Conservation (phyloP, 1,140 invertebrate species). For the Drepana arcuata region DNA sequence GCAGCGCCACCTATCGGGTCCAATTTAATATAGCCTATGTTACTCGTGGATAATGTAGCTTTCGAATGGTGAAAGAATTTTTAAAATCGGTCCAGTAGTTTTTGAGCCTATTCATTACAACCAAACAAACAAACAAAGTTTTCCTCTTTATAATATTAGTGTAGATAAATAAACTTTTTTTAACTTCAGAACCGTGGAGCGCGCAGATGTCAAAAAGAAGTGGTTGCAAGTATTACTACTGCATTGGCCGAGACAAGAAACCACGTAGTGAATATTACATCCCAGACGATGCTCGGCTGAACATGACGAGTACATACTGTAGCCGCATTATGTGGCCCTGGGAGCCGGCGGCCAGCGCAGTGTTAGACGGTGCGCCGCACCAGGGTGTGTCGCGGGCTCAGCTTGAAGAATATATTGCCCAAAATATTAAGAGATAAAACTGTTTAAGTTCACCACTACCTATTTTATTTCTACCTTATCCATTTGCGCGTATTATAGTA, state of each 20-base stretch:
- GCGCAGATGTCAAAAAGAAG: slow-evolving; percentile 45
- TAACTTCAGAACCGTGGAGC: slow-evolving; percentile 58
- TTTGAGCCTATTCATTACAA: too few relatives aligned
- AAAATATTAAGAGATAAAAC: background rate
- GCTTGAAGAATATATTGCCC: slow-evolving; percentile 35
- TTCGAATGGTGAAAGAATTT: too few relatives aligned
- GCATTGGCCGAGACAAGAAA: slow-evolving; percentile 28
- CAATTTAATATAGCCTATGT: too few relatives aligned
- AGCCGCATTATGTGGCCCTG: slow-evolving; percentile 44
- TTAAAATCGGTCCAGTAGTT: too few relatives aligned
- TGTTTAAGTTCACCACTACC: too few relatives aligned
- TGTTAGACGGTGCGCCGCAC: slow-evolving; percentile 34
- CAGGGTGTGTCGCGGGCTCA: slow-evolving; percentile 24
- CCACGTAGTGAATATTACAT: slow-evolving; percentile 35
- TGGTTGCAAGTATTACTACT: slow-evolving; percentile 45
- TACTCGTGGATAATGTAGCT: too few relatives aligned
- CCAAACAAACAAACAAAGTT: too few relatives aligned
- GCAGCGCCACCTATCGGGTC: too few relatives aligned
- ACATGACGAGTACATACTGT: slow-evolving; percentile 33
- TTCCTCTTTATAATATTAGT: too few relatives aligned
- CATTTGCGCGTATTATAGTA: too few relatives aligned
- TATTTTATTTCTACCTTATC: too few relatives aligned
- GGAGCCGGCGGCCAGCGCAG: slow-evolving; percentile 32
- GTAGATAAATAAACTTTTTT: too few relatives aligned
- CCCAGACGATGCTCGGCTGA: slow-evolving; percentile 30